Conservation (phyloP, 2,113 vertebrate species). For the Thalassarche chlororhynchos region DNA sequence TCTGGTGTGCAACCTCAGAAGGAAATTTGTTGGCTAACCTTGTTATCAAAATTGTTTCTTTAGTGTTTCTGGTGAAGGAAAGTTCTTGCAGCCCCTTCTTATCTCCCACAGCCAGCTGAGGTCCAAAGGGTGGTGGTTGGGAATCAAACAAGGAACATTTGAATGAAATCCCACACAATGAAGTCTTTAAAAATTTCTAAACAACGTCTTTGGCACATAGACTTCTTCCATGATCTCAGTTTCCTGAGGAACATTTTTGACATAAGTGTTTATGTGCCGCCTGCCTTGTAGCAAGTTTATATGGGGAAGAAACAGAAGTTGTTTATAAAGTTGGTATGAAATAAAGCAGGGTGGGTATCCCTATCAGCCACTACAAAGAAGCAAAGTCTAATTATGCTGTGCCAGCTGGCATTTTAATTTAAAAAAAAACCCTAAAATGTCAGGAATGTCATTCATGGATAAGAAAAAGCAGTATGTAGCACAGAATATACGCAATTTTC, state of each 20-base stretch:
- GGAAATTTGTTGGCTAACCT: neutral
- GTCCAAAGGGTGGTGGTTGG: neutral
- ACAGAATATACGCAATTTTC: neutral
- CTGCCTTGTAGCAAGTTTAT: neutral
- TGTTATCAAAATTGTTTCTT: neutral
- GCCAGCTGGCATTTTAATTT: constrained; percentile 34
- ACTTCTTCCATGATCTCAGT: neutral
- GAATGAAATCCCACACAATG: neutral
- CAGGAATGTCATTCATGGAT: constrained; percentile 22
- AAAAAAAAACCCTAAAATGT: neutral
- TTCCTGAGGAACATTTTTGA: neutral
- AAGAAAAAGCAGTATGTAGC: neutral
- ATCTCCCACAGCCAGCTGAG: neutral
- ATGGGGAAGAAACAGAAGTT: neutral
- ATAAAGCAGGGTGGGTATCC: neutral
- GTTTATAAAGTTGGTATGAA: neutral
- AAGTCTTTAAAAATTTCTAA: neutral
- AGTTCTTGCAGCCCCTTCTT: neutral
- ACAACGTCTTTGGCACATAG: neutral
- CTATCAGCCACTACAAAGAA: neutral
- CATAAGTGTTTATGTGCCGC: neutral
- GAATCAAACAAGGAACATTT: neutral
- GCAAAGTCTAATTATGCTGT: neutral
- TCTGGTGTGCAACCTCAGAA: neutral
- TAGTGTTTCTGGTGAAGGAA: neutral